Base-by-base conservation (phyloP, 2,113 vertebrate species). In the Nerophis lumbriciformis region DNA sequence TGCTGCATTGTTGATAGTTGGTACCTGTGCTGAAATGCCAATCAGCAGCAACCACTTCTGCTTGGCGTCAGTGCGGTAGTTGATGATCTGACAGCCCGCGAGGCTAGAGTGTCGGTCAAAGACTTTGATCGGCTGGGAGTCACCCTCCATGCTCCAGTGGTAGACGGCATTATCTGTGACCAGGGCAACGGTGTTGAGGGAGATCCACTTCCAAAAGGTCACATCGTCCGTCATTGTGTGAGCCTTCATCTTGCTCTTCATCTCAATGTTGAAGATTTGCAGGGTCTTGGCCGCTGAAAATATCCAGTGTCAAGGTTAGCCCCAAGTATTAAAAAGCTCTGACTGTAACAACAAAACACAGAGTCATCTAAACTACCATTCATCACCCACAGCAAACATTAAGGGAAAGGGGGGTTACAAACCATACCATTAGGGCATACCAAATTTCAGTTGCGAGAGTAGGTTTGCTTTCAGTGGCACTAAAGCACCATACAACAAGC, bases 201-300 rank as follows among this genome's bases (percentile, higher is more conserved):
- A 99, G 85, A 99, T 98, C 97, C 97, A 99, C 78, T 99, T 98
- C 97, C 97, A 98, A 84, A 99, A 99, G 65, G 95, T 98, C 81
- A 99, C 97, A 21, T 99, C 97, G 42, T 99, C 97, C 0, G 96
- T 98, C 97, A 98, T 99, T 10, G 97, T 99, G 76, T 99, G 97
- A 74, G 96, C 97, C 88, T 99, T 99, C 97, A 99, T 99, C 91
- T 99, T 99, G 88, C 97, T 99, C 92, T 99, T 99, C 97, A 99
- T 99, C 86, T 99, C 97, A 66, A 99, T 99, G 87, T 99, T 99
- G 83, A 99, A 99, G 89, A 99, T 99, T 81, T 99, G 97, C 87
- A 99, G 93, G 7, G 97, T 99, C 90, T 99, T 99, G 70, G 94
- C 97, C 69, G 97, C 97, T 99, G 88, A 76, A 91, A 93, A 77